Evolutionary conservation across 2,113 vertebrate species (phyloP).

Genomic region (cattle (Bos taurus)): ARS-UCD2.0 NC_037347.1:67587001-67587500

Average conservation of each 20-base stretch:
- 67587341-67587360: neutral
- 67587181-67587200: fast-evolving
- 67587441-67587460: neutral
- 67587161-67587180: neutral
- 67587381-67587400: too few species aligned
- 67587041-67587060: neutral
- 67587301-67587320: neutral
- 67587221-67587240: fast-evolving
- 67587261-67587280: fast-evolving
- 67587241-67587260: neutral
- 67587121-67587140: neutral
- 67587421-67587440: neutral
- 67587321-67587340: neutral
- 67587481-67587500: too few species aligned
- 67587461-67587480: neutral
- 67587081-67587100: neutral
- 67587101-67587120: neutral
- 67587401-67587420: neutral
- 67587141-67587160: neutral
- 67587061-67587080: neutral
- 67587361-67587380: neutral
- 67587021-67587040: neutral
- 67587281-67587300: neutral
- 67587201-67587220: neutral
- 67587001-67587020: neutral